Conservation (phyloP, 2,797 vertebrate genomes). For the Schizothorax lantsangensis region DNA sequence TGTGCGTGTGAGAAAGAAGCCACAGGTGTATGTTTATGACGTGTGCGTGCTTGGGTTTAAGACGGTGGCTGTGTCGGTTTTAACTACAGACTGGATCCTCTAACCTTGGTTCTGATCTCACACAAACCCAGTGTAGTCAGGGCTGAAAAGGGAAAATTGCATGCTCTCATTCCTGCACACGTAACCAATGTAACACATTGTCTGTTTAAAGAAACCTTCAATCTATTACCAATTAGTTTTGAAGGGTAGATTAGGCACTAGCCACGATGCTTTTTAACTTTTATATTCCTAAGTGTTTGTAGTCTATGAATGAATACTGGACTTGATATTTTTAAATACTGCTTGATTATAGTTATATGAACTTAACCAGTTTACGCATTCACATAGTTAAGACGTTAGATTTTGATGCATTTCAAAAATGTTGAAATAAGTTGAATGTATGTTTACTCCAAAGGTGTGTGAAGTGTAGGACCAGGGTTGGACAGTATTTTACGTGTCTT, state of each 20-base stretch:
- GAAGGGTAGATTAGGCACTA: slow-evolving; percentile 47
- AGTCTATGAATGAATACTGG: slow-evolving; percentile 55
- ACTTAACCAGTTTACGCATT: slow-evolving; percentile 55
- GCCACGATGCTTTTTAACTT: slow-evolving; percentile 45
- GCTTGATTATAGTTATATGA: slow-evolving; percentile 52
- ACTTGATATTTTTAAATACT: slow-evolving; percentile 62
- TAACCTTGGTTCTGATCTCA: slow-evolving; percentile 75
- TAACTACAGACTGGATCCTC: slow-evolving; percentile 65
- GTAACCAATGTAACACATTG: slow-evolving; percentile 28
- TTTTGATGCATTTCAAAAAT: slow-evolving; percentile 31
- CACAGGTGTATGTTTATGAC: slow-evolving; percentile 47
- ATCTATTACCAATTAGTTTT: slow-evolving; percentile 52
- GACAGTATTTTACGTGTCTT: slow-evolving; percentile 53
- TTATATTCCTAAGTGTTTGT: slow-evolving; percentile 50
- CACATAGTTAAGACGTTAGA: not conserved
- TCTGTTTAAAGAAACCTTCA: slow-evolving; percentile 46
- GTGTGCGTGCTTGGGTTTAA: slow-evolving; percentile 50
- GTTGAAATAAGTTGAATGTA: slow-evolving; percentile 60
- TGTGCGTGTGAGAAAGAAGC: slow-evolving; percentile 43
- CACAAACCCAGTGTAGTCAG: slow-evolving; percentile 58
- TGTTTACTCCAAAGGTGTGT: slow-evolving; percentile 69
- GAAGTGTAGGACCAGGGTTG: slow-evolving; percentile 75
- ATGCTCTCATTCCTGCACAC: slow-evolving; percentile 48
- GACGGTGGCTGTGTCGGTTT: slow-evolving; percentile 61
- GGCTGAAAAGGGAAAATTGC: slow-evolving; percentile 46